Base-by-base conservation (phyloP, 1,140 invertebrate species). In the Melanaphis sacchari region DNA sequence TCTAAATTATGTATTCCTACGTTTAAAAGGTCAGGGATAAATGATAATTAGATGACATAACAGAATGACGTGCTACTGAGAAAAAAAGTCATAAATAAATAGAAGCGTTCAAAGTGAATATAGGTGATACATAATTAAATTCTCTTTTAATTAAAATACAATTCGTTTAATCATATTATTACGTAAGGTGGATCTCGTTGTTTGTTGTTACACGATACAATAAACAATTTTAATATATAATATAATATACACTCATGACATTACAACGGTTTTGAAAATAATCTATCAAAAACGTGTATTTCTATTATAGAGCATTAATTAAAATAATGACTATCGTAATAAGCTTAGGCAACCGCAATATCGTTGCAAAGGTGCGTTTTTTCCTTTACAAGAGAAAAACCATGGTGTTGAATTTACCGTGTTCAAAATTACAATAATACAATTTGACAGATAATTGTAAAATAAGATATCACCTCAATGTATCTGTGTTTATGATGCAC, bases 21-120 rank as follows among this genome's bases (percentile, higher is more conserved):
- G 11, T 54, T 89, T 89, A 36, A 90, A 90, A 90, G 89, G 89
- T 90, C 89, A 90, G 89, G 89, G 89, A 59, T 40, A 66, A 59
- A 89, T 89, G 88, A 91, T 91, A 59, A 91, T 91, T 91, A 91
- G 54, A 41, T 24, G 21, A 7, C n/a, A 38, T 11, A 36, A 89
- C 88, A 89, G 15, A 88, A 88, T n/a, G n/a, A n/a, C n/a, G 41
- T 36, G n/a, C 52, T 59, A 59, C 36, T 90, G 26, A 24, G 38
- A 43, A 90, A 90, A 59, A 90, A 43, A 43, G 24, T 41, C 54
- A 66, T 40, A 90, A 90, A 90, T 66, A 41, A 89, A 38, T 49
- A 52, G n/a, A 89, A 38, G 18, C 36, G 22, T 52, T 38, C 26
- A 82, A 36, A 38, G 22, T 41, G 82, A 26, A 81, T 81, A 81